Base-by-base conservation (phyloP, 2,113 vertebrate genomes). In the Sturnira hondurensis region DNA sequence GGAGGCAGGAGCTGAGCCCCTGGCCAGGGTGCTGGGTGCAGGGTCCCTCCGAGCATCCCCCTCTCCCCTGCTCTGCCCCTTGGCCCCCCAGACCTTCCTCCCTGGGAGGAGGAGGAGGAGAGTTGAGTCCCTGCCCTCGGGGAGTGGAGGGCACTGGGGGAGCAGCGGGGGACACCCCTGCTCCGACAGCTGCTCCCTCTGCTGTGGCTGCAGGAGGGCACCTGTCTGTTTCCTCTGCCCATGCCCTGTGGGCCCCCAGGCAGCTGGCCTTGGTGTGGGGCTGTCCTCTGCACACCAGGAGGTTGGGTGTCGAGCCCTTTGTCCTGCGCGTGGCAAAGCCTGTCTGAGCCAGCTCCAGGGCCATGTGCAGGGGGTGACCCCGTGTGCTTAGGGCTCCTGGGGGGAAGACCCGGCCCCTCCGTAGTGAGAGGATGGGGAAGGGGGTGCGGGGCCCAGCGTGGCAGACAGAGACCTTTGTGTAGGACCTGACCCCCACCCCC, bases 391-490 rank as follows among this genome's bases (percentile, higher is more conserved):
- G 19, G 19, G 84, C 13, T 11, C 26, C 28, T 45, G 47, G 1
- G 5, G 17, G 9, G 36, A 12, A 54, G 54, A 68, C 20, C 19
- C 10, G 47, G 47, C n/a, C 24, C 14, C n/a, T 83, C n/a, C 10
- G 10, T 22, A 17, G 41, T 13, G 3, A 24, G 28, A 26, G 74
- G 50, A 12, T 80, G 82, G 50, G n/a, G 38, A 1, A 52, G 63
- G 65, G 76, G 86, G 94, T 93, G 76, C 93, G 81, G 70, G 47
- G 74, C 54, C 41, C 36, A 24, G 33, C 13, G 65, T 50, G 16
- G 33, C 33, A 93, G 89, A 94, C 33, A 70, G 71, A 91, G 67
- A 36, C 58, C 94, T 97, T 93, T 97, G 96, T 96, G 73, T 20
- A 26, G 70, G 85, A 31, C 84, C 50, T 70, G 31, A 88, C 91